These are phyloP conservation scores for Bombus superbus DNA, from an alignment of 1,140 invertebrate genomes.

Conservation along the genomic window DNA sequence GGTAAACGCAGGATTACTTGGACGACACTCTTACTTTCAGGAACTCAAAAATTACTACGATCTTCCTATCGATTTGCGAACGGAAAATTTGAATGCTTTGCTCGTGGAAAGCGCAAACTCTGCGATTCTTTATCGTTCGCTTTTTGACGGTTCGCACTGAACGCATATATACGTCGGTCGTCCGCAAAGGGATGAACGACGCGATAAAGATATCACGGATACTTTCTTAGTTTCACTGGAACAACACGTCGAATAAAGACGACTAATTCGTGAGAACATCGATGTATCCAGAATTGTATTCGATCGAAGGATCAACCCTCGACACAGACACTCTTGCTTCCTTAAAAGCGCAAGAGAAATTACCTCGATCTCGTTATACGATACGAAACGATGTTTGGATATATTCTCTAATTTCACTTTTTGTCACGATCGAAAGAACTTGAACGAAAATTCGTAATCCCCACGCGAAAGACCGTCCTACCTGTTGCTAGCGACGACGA, in stretches of 20 bases:
- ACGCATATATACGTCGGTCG: no score
- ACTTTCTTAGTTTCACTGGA: background rate
- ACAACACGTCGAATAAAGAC: background rate
- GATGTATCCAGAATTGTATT: background rate
- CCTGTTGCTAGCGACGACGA: slow-evolving; percentile 60
- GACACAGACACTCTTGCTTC: background rate
- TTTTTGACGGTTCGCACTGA: no score
- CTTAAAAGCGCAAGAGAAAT: background rate
- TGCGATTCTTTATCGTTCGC: no score
- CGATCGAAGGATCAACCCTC: background rate
- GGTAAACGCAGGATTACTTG: background rate
- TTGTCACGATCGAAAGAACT: background rate
- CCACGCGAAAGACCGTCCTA: slow-evolving; percentile 44
- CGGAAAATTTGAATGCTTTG: no score
- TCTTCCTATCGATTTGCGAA: no score
- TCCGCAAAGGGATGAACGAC: no score
- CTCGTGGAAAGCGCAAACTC: no score
- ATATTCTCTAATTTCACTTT: background rate
- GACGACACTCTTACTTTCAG: no score
- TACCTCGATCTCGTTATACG: background rate
- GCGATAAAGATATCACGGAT: background rate
- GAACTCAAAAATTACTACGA: no score
- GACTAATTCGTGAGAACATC: background rate
- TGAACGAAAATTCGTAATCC: slow-evolving; percentile 4
- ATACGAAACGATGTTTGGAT: background rate